Base-by-base conservation (phyloP, 1,140 invertebrate species). In the Polypedilum pembai region DNA sequence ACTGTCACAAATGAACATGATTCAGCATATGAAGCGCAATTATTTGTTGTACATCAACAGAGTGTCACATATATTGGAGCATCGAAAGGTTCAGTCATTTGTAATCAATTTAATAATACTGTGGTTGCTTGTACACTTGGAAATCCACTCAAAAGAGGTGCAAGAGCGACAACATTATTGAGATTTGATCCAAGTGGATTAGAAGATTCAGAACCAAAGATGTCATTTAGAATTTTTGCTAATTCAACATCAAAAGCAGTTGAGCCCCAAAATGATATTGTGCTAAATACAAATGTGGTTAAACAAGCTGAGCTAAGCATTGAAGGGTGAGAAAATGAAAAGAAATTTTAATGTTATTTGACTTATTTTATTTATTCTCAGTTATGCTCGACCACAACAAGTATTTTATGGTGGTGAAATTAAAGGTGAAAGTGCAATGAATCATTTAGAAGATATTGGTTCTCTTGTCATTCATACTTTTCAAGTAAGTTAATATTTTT, bases 1-100 rank as follows among this genome's bases (percentile, higher is more conserved):
- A 88, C 86, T 24, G 87, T 95, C 2, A 84, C 83, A 33, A 98
- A 98, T 80, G 78, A 85, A 20, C 89, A 88, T 2, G 95, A 98
- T 80, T 92, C 95, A 0, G 96, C 96, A 0, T 98, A 98, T 79
- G 93, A 97, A 80, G 89, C 94, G 0, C 89, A 91, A 77, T 80
- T 98, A 0, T 93, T 91, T 79, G 86, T 98, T 1, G 82, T 84
- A 21, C 92, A 96, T 82, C 92, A 94, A 20, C 82, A 87, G 45
- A 89, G 86, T 74, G 84, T 98, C 7, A 90, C 88, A 78, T 96
- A 94, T 78, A 92, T 94, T 78, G 90, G 89, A 21, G 86, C 84
- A 65, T 83, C 83, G 24, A 86, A 87, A 76, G 85, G 82, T 21
- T 78, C 76, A 82, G 84, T 89, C 8, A 88, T 89, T 21, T 93